These are phyloP conservation scores for Astyanax mexicanus DNA, from an alignment of 2,797 vertebrate genomes.

Conservation along the genomic window DNA sequence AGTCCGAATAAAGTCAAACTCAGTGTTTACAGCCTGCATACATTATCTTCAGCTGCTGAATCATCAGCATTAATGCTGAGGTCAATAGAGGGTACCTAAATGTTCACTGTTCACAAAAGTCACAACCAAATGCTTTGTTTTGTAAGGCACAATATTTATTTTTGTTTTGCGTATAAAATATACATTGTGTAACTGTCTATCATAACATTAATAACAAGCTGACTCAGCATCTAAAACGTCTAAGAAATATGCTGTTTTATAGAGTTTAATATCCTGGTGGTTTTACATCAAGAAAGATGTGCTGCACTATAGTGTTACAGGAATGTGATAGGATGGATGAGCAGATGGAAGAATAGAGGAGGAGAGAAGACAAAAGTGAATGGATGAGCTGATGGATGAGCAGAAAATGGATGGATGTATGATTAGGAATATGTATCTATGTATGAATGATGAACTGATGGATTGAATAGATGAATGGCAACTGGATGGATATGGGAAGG, in stretches of 20 bases:
- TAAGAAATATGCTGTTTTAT: no score
- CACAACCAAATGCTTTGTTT: no score
- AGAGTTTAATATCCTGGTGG: no score
- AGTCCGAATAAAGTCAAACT: not conserved
- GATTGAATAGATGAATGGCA: no score
- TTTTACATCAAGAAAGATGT: not conserved
- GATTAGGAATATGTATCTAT: no score
- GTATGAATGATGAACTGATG: not conserved
- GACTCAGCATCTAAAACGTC: not conserved
- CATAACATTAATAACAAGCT: not conserved
- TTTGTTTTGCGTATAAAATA: not conserved
- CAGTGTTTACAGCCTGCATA: not conserved
- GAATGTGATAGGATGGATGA: not conserved
- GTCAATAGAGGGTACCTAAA: not conserved
- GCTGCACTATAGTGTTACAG: not conserved
- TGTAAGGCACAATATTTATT: no score
- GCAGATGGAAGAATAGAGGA: not conserved
- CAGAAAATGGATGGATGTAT: not conserved
- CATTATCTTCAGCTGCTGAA: not conserved
- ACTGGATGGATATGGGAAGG: not conserved
- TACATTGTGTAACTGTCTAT: not conserved
- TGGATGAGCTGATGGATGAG: no score
- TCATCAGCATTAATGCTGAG: not conserved
- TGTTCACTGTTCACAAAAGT: no score
- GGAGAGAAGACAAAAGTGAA: no score